phyloP scores from a whole-genome alignment of 2,113 vertebrate genomes.

The Anoplopoma fimbria region DNA sequence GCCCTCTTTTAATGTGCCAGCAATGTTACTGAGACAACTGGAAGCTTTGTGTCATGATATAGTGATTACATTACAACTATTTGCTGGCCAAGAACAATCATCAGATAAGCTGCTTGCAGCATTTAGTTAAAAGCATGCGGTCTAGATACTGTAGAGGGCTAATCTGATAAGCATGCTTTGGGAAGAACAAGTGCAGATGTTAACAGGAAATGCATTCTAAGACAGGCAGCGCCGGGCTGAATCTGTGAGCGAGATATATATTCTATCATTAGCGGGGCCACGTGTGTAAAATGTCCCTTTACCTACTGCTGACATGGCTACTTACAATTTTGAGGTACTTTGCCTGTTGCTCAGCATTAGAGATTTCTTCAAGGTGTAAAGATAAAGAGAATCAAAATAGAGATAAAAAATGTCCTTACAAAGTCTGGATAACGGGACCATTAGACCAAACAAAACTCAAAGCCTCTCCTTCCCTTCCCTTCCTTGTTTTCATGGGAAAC shows the following conservation, averaged over 20 bases:
- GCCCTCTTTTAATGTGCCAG: not conserved
- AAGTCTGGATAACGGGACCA: not conserved
- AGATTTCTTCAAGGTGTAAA: not conserved
- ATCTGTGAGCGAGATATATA: no score
- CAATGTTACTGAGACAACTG: not conserved
- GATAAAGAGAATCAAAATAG: constrained; percentile 11
- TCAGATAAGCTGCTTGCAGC: constrained; percentile 35
- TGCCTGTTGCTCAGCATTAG: not conserved
- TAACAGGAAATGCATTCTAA: not conserved
- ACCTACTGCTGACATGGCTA: not conserved
- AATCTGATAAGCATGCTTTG: constrained; percentile 22
- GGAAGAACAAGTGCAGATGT: constrained; percentile 10
- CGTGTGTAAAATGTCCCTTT: not conserved
- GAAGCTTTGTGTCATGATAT: constrained; percentile 10
- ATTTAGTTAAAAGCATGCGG: constrained; percentile 38
- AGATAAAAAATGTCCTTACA: not conserved
- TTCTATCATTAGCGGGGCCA: not conserved
- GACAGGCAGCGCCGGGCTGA: not conserved
- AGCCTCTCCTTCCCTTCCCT: not conserved
- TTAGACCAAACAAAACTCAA: not conserved
- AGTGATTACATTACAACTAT: constrained; percentile 23
- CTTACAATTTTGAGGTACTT: not conserved
- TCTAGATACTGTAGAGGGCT: not conserved
- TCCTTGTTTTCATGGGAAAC: constrained; percentile 20
- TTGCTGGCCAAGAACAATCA: not conserved